Percentiles rank a stretch among this genome's conserved stretches.
Conservation (phyloP, 2,797 vertebrate species). For the Calcarius lapponicus region DNA sequence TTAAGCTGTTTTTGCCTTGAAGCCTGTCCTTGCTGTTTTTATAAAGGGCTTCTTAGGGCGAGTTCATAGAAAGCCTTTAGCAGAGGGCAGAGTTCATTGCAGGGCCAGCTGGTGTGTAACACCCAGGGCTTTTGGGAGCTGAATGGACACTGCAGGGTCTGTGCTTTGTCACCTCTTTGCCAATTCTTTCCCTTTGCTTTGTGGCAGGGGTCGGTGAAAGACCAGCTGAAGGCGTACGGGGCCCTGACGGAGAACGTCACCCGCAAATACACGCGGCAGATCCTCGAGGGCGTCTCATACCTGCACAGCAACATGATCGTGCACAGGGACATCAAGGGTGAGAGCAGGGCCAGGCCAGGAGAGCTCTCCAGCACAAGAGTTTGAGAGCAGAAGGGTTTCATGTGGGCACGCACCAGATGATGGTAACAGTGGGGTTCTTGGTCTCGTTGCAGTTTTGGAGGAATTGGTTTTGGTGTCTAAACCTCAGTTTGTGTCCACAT, state of each 20-base stretch:
- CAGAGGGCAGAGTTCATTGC: not conserved
- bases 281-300: conserved; percentile 96
- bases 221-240: conserved; percentile 96
- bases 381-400: not conserved
- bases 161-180: not conserved
- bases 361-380: not conserved
- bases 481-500: not conserved
- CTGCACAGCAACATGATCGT: conserved; percentile 99
- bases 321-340: conserved; percentile 98
- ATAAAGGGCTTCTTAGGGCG: not conserved
- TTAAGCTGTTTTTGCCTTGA: not conserved
- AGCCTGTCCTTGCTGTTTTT: not conserved
- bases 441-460: not conserved
- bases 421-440: not conserved
- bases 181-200: not conserved
- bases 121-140: not conserved
- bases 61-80: not conserved
- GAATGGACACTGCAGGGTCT: not conserved
- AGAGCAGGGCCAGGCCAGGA: not conserved
- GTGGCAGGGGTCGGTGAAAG: conserved; percentile 93
- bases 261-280: conserved; percentile 95
- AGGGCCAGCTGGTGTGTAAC: not conserved
- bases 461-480: not conserved
- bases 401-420: fast-evolving
- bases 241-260: conserved; percentile 97